Base-by-base conservation (phyloP, 1,140 invertebrate species). In the Myzus persicae region DNA sequence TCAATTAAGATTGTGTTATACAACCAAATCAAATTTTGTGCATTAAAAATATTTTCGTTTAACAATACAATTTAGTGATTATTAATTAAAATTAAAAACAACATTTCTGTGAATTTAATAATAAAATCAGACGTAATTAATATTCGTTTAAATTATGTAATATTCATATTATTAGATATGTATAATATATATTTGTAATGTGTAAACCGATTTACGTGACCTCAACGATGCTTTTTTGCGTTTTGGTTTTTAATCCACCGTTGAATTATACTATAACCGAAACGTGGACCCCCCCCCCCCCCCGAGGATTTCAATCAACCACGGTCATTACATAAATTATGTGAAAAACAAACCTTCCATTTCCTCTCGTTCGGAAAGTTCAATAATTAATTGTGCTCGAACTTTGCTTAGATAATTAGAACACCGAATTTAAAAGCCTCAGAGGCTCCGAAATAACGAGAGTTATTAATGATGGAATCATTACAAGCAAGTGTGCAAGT, bases 381-480 rank as follows among this genome's bases (percentile, higher is more conserved):
- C 38, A 91, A 91, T 76, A 91, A 91, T 91, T 76, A 46, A 91
- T 91, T 22, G 59, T 42, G 31, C 20, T 46, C 90, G n/a, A 91
- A 46, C 59, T 91, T 91, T 91, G 26, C 38, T n/a, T 91, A 76
- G 59, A 91, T 81, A 91, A 91, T 91, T 91, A 91, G 40, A 76
- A 44, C 54, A 26, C 31, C 26, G 31, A 81, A 67, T 76, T 44
- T 59, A 67, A 91, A 91, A 31, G 38, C 42, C 14, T 67, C 31
- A 24, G 89, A n/a, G 59, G 36, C 31, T 44, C 59, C 11, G 1
- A 76, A 67, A 59, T 90, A 90, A n/a, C 22, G 42, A 91, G n/a
- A 91, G 76, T 91, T 91, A 91, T 91, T 91, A 91, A 82, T 82
- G 90, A 91, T 46, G 67, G 26, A 82, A 91, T 91, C 90, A 82